phyloP scores from a whole-genome alignment of 2,797 vertebrate species.

The Natrix natrix region DNA sequence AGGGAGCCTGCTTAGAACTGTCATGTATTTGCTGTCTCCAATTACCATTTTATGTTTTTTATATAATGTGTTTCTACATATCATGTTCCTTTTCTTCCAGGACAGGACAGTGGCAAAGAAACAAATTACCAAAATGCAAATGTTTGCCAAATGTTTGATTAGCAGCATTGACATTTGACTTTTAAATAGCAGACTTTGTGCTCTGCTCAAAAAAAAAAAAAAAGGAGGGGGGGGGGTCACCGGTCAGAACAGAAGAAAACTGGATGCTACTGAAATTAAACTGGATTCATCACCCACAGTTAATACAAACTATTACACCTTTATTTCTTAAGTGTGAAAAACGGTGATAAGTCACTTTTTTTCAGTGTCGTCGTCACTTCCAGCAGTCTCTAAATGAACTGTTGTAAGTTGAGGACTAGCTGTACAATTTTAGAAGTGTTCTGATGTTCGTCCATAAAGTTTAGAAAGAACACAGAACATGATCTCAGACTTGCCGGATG shows the following conservation, averaged over 20 bases:
- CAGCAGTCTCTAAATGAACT: no score
- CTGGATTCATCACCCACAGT: neutral
- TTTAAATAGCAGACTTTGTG: neutral
- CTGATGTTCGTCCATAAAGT: neutral
- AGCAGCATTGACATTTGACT: neutral
- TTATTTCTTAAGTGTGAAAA: neutral
- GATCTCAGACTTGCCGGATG: neutral
- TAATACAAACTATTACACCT: neutral
- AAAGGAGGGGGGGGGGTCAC: neutral
- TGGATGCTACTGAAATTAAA: neutral
- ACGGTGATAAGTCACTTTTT: no score
- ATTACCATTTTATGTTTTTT: neutral
- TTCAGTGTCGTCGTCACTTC: no score
- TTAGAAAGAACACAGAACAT: neutral
- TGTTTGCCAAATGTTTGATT: neutral
- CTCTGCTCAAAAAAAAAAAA: neutral
- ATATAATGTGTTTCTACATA: neutral
- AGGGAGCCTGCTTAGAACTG: neutral
- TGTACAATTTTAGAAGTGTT: neutral
- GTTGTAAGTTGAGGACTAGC: neutral
- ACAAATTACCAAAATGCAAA: neutral
- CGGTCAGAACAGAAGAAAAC: neutral
- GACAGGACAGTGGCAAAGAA: neutral
- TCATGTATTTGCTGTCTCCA: neutral
- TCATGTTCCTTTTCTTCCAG: neutral